Percentiles rank a stretch among this genome's conserved stretches.
phyloP scores from a whole-genome alignment of 2,888 invertebrate genomes.

The Balanococcus diminutus region DNA sequence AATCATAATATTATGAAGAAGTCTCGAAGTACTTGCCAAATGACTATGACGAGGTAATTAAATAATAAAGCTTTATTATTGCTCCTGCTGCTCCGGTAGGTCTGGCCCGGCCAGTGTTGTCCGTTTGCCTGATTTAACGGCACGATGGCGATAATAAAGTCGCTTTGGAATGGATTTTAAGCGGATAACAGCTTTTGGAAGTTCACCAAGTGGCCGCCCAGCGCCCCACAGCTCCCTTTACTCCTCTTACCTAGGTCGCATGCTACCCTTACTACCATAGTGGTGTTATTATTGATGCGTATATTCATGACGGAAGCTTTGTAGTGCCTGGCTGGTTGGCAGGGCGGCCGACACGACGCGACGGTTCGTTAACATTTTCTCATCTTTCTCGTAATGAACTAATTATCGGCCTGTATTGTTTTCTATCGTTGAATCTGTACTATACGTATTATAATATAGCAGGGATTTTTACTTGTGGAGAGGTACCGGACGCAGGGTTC shows the following conservation, averaged over 20 bases:
- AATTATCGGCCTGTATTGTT: constrained; percentile 37
- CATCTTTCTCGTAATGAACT: constrained; percentile 34
- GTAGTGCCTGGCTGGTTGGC: background rate
- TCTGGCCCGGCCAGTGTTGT: background rate
- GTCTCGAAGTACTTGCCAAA: constrained; percentile 29
- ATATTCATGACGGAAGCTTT: background rate
- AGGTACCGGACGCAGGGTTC: background rate
- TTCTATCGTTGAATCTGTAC: background rate
- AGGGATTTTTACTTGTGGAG: background rate
- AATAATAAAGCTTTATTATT: background rate
- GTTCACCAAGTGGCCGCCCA: constrained; percentile 29
- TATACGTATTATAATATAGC: too few species aligned
- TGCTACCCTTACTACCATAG: background rate
- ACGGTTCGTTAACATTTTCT: constrained; percentile 16
- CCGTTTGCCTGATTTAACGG: background rate
- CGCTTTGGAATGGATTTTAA: constrained; percentile 47
- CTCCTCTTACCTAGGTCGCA: background rate
- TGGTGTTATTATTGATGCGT: background rate
- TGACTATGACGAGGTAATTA: constrained; percentile 7
- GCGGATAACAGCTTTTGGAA: constrained; percentile 49
- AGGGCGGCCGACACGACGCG: background rate
- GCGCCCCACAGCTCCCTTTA: background rate
- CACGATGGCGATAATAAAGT: constrained; percentile 23
- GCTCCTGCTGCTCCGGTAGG: background rate
- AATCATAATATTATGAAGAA: background rate